A percentile compares a stretch with the other conserved stretches of the same genome.
Conservation (phyloP, 2,888 invertebrate species). For the Ceriagrion tenellum region DNA sequence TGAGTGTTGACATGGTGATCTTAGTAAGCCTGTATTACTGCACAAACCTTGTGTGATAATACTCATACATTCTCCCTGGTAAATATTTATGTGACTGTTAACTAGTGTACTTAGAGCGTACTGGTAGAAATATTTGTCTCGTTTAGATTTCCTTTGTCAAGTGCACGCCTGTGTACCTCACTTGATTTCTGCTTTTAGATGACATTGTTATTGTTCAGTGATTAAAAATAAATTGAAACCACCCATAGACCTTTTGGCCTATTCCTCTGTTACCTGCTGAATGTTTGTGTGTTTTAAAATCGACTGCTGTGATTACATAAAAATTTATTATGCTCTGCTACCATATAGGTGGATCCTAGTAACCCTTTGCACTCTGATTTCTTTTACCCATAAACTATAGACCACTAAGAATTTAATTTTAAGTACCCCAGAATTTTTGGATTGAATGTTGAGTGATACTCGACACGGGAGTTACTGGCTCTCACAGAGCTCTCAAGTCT, state of each 20-base stretch:
- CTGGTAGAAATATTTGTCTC: not conserved
- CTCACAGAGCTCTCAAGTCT: too few relatives aligned
- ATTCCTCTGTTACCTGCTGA: not conserved
- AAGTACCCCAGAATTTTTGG: too few relatives aligned
- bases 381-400: too few relatives aligned
- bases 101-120: not conserved
- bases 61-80: not conserved
- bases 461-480: too few relatives aligned
- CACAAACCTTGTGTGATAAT: not conserved
- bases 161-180: not conserved
- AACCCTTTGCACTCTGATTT: too few relatives aligned
- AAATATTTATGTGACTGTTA: not conserved
- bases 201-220: not conserved
- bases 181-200: not conserved
- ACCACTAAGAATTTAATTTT: not conserved
- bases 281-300: too few relatives aligned
- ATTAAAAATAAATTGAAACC: not conserved
- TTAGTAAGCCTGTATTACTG: not conserved
- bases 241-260: not conserved
- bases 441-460: too few relatives aligned
- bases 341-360: too few relatives aligned
- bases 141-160: not conserved
- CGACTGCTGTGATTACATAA: too few relatives aligned
- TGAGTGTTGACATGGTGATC: not conserved
- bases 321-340: too few relatives aligned